Evolutionary conservation across 2,888 invertebrate species (phyloP).

Genomic region (Agonopterix arenella): DNA sequence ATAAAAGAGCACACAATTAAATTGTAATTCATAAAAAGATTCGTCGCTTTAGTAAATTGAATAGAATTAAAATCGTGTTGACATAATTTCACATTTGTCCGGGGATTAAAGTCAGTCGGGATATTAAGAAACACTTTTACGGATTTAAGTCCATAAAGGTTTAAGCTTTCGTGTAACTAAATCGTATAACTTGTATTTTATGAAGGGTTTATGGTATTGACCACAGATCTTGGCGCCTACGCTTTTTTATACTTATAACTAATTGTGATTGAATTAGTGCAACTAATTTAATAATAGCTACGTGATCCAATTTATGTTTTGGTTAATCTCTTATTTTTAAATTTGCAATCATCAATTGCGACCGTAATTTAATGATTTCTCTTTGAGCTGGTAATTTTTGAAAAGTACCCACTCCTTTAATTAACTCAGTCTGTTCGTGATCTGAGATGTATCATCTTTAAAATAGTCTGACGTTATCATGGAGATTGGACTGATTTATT

Average conservation of each 20-base stretch:
- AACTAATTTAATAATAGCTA: no score
- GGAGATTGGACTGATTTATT: no score
- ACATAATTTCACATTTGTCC: slow-evolving; percentile 12
- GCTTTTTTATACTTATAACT: neutral
- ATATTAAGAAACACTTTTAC: slow-evolving; percentile 22
- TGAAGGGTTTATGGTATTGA: slow-evolving; percentile 9
- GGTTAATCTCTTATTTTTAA: no score
- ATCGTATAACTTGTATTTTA: slow-evolving; percentile 13
- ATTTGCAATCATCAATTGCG: no score
- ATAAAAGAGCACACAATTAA: neutral
- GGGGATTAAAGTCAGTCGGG: slow-evolving; percentile 20
- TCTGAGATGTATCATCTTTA: no score
- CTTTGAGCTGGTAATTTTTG: no score
- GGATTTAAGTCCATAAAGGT: slow-evolving; percentile 12
- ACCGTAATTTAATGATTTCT: no score
- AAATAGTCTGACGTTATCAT: no score
- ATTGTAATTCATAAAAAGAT: neutral
- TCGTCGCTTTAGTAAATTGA: neutral
- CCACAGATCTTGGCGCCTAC: slow-evolving; percentile 4
- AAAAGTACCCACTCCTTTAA: no score
- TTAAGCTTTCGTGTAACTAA: slow-evolving; percentile 14
- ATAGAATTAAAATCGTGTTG: slow-evolving; percentile 12
- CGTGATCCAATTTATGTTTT: no score
- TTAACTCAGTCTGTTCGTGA: no score
- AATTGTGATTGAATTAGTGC: no score